Evolutionary conservation across 1,140 invertebrate species (phyloP), one percentile per base, ranked within the genome.

Genomic region (Arion vulgaris): DNA sequence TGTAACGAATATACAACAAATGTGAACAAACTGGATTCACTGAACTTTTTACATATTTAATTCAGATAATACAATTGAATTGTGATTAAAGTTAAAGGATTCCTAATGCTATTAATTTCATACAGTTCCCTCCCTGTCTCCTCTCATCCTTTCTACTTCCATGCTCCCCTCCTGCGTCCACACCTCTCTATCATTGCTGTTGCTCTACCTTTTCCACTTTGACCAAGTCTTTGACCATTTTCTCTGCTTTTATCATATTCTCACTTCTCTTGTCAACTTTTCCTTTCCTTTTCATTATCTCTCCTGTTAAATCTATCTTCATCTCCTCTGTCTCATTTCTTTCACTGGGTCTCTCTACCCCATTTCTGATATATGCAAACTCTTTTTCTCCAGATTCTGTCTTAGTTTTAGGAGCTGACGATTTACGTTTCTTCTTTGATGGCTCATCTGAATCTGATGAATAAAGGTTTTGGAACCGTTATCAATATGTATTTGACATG

Each of bases 241-340:
- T 51, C 51, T 53, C 38, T 28, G 15, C 19, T 57, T n/a, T n/a
- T n/a, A 4, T 28, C 38, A 32, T 41, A 32, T 7, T 62, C 1
- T 66, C 49, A 51, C 41, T 38, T 34, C 23, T 41, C 73, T 28
- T 41, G 26, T 38, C 38, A 19, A 4, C n/a, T 51, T 32, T 39
- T 62, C 51, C 53, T 11, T 36, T 15, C n/a, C n/a, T n/a, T n/a
- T n/a, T n/a, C n/a, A n/a, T n/a, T n/a, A n/a, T n/a, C n/a, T n/a
- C n/a, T n/a, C n/a, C n/a, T n/a, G n/a, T n/a, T 74, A n/a, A 57
- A 32, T 51, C 39, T 66, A 7, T 81, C 32, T 11, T 38, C 66
- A 34, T 68, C 36, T 38, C 39, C 26, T 79, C 76, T 80, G 19
- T 38, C 49, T 71, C 74, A 41, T 66, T 77, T 51, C 69, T 41